Conservation (phyloP, 2,113 vertebrate genomes). For the Cyanistes caeruleus region DNA sequence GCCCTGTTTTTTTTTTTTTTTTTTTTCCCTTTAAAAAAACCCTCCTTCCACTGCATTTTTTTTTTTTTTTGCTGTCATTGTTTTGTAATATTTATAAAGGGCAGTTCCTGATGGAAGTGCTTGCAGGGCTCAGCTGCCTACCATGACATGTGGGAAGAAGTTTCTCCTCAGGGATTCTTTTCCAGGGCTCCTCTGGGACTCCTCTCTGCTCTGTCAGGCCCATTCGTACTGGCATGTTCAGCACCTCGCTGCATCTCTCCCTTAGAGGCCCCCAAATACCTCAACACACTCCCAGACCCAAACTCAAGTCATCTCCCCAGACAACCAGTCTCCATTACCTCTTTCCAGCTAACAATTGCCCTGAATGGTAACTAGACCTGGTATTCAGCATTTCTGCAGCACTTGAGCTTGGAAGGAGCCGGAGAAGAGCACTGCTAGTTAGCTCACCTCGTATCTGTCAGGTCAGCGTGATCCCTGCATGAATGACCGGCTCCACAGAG, state of each 20-base stretch:
- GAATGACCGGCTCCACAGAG: background rate
- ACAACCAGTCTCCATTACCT: background rate
- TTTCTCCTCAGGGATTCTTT: background rate
- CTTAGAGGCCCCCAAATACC: background rate
- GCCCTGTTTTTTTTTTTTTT: background rate
- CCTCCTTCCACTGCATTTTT: background rate
- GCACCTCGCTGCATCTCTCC: background rate
- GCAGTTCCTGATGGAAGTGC: background rate
- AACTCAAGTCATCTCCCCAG: background rate
- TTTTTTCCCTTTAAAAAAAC: background rate
- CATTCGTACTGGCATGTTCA: background rate
- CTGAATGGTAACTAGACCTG: background rate
- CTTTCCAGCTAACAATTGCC: background rate
- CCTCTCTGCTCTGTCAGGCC: background rate
- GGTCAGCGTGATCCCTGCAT: background rate
- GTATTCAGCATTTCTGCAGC: background rate
- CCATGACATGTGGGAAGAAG: background rate
- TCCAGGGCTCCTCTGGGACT: background rate
- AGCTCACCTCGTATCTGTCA: background rate
- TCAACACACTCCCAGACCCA: background rate
- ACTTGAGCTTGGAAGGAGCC: background rate
- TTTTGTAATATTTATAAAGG: slow-evolving; percentile 10
- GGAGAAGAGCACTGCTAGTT: background rate
- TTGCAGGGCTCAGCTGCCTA: background rate
- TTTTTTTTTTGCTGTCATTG: background rate